Conservation (phyloP, 2,888 invertebrate species). For the Ornithoptera priamus region DNA sequence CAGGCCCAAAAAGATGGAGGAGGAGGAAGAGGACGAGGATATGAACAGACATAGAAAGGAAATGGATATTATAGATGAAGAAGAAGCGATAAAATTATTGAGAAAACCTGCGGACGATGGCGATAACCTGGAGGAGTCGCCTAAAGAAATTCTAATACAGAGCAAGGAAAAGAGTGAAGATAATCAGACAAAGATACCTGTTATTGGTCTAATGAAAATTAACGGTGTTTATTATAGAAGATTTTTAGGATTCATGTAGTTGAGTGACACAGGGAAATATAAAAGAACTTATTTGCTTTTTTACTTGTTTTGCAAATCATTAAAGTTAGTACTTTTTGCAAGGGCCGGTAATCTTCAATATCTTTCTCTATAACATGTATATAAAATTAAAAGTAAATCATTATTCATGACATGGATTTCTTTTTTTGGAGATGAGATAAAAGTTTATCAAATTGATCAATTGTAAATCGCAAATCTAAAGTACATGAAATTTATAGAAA, state of each 20-base stretch:
- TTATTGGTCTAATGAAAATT: constrained; percentile 46
- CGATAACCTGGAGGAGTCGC: constrained; percentile 43
- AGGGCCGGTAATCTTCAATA: too few species aligned
- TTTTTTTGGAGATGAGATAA: too few species aligned
- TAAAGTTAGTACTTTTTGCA: too few species aligned
- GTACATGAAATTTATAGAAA: too few species aligned
- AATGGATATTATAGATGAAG: constrained; percentile 33
- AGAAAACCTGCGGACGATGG: constrained; percentile 52
- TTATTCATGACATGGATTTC: too few species aligned
- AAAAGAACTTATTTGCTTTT: not conserved
- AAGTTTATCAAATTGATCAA: too few species aligned
- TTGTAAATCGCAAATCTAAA: too few species aligned
- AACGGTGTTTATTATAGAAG: constrained; percentile 53
- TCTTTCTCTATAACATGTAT: too few species aligned
- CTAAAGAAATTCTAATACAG: constrained; percentile 26
- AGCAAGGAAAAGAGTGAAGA: constrained; percentile 22
- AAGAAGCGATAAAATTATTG: constrained; percentile 43
- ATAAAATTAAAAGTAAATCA: too few species aligned
- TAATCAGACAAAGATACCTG: constrained; percentile 35
- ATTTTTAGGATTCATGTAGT: constrained; percentile 37
- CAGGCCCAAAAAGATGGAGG: constrained; percentile 4
- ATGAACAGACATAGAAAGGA: constrained; percentile 18
- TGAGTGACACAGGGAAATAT: constrained; percentile 24
- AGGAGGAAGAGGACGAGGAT: constrained; percentile 10
- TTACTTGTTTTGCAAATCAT: too few species aligned